Percentiles rank a stretch among this genome's conserved stretches.
Conservation (phyloP, 2,888 invertebrate genomes). For the Tethea ocularis region DNA sequence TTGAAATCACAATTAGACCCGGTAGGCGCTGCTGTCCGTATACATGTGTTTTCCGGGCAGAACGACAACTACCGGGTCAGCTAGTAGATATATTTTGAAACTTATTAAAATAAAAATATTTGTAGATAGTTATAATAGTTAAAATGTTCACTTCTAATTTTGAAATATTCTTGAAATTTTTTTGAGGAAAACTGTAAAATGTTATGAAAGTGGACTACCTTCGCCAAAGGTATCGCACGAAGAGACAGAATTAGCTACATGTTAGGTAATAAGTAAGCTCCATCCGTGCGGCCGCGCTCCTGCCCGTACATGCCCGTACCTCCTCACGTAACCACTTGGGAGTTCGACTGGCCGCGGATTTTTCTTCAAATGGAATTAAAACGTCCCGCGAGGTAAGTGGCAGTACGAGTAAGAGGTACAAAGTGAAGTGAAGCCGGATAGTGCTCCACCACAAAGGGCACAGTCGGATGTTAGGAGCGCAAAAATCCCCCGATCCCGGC, state of each 20-base stretch:
- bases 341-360: constrained; percentile 49
- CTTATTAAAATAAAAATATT: too few relatives aligned
- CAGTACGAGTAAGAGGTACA: constrained; percentile 73
- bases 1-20: too few relatives aligned
- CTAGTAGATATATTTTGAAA: too few relatives aligned
- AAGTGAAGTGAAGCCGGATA: constrained; percentile 80
- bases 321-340: constrained; percentile 36
- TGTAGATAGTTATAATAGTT: too few relatives aligned
- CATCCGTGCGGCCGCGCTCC: constrained; percentile 10
- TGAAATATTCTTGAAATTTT: too few relatives aligned
- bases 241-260: constrained; percentile 12
- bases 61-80: too few relatives aligned
- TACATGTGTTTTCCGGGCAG: too few relatives aligned
- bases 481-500: constrained; percentile 79
- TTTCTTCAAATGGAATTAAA: constrained; percentile 79
- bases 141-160: too few relatives aligned
- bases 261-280: constrained; percentile 8
- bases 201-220: not conserved
- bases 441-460: constrained; percentile 82
- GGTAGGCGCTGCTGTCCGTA: too few relatives aligned
- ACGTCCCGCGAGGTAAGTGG: constrained; percentile 79
- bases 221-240: not conserved
- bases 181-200: not conserved
- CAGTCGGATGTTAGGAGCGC: constrained; percentile 78
- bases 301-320: constrained; percentile 7